Evolutionary conservation across 1,140 invertebrate species (phyloP).

Genomic region (Polyergus mexicanus): DNA sequence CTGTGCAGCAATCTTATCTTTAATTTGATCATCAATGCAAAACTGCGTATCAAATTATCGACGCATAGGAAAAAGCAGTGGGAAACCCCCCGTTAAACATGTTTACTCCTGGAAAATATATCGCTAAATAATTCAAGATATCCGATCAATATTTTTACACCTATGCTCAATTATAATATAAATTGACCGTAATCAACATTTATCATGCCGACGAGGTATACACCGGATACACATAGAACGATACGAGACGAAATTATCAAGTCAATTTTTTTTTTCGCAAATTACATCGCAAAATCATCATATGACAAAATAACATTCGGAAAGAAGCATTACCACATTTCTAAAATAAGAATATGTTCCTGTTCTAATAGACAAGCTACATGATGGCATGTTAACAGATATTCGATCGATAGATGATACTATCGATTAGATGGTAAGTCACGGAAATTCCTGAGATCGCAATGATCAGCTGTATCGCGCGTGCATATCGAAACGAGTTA

Average conservation of each 20-base stretch:
- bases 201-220: not conserved
- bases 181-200: slow-evolving; percentile 47
- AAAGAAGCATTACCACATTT: not conserved
- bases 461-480: slow-evolving; percentile 31
- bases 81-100: slow-evolving; percentile 25
- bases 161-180: slow-evolving; percentile 50
- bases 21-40: slow-evolving; percentile 54
- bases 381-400: slow-evolving; percentile 43
- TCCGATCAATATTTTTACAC: slow-evolving; percentile 36
- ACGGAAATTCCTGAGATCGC: slow-evolving; percentile 45
- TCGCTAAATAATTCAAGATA: slow-evolving; percentile 27
- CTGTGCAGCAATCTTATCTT: slow-evolving; percentile 52
- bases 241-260: not conserved
- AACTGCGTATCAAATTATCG: slow-evolving; percentile 48
- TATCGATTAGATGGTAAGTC: slow-evolving; percentile 20
- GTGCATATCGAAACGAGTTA: slow-evolving; percentile 40
- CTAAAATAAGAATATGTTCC: not conserved
- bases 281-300: slow-evolving; percentile 1
- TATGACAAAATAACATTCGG: not conserved
- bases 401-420: slow-evolving; percentile 45
- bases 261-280: not conserved
- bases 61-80: slow-evolving; percentile 35
- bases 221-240: not conserved
- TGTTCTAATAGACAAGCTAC: not conserved
- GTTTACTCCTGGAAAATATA: slow-evolving; percentile 25